These are phyloP conservation scores for Podilymbus podiceps DNA, from an alignment of 2,113 vertebrate species.

Conservation along the genomic window DNA sequence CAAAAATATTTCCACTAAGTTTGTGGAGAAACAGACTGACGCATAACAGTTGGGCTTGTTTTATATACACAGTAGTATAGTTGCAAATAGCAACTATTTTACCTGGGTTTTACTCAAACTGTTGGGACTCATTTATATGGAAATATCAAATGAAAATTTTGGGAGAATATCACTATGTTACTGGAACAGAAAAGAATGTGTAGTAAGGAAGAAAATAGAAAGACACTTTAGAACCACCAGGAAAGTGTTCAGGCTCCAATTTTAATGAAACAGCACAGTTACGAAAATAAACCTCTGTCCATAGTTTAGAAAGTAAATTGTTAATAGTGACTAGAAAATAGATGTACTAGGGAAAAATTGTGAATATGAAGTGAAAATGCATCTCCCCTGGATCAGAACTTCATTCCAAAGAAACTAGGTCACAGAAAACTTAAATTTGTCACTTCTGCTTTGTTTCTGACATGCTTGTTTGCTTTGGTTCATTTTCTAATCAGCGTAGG, in stretches of 20 bases:
- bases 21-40: neutral
- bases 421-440: neutral
- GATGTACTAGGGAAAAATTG: neutral
- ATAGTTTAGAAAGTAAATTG: neutral
- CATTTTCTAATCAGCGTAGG: constrained; percentile 15
- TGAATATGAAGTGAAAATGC: neutral
- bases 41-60: neutral
- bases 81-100: neutral
- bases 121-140: neutral
- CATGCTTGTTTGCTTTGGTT: constrained; percentile 13
- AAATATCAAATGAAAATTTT: neutral
- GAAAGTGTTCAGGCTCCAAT: neutral
- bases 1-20: neutral
- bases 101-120: neutral
- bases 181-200: neutral
- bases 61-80: neutral
- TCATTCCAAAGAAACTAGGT: neutral
- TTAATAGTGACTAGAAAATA: neutral
- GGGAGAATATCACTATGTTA: neutral
- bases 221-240: neutral
- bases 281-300: neutral
- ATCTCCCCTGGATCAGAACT: neutral
- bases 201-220: neutral
- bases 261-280: neutral
- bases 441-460: neutral